Percentiles rank a stretch among this genome's conserved stretches.
Conservation (phyloP, 2,888 invertebrate species). For the Thera obeliscata region DNA sequence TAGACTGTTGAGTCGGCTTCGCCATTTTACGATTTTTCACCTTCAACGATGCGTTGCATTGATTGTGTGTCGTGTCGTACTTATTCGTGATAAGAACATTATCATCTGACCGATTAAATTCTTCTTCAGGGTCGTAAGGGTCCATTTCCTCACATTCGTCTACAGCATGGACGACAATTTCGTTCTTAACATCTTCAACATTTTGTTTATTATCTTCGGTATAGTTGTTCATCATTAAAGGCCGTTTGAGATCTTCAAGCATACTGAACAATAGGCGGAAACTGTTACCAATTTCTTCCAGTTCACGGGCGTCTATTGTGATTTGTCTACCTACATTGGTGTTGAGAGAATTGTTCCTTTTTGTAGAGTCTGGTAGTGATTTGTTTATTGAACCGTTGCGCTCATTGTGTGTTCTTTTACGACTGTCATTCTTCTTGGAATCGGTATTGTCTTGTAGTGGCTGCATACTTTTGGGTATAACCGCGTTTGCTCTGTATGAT, state of each 20-base stretch:
- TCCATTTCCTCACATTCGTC: constrained; percentile 28
- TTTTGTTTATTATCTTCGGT: constrained; percentile 16
- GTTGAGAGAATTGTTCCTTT: constrained; percentile 45
- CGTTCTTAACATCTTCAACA: constrained; percentile 13
- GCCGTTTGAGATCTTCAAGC: constrained; percentile 53
- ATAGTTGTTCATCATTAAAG: constrained; percentile 24
- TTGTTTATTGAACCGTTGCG: constrained; percentile 46
- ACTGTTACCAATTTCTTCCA: constrained; percentile 54
- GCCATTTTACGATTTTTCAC: constrained; percentile 16
- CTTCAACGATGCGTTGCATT: constrained; percentile 27
- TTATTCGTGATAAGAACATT: constrained; percentile 61
- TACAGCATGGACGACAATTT: constrained; percentile 18
- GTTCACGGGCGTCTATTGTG: constrained; percentile 47
- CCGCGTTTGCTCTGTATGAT: constrained; percentile 57
- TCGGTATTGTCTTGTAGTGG: constrained; percentile 37
- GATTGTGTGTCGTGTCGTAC: constrained; percentile 41
- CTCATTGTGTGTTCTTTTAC: constrained; percentile 50
- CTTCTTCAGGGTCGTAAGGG: constrained; percentile 41
- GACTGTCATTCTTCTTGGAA: constrained; percentile 37
- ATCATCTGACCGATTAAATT: constrained; percentile 58
- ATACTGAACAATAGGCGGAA: constrained; percentile 57
- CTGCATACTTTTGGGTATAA: constrained; percentile 56
- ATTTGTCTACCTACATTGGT: constrained; percentile 37
- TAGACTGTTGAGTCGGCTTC: constrained; percentile 11
- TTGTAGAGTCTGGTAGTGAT: constrained; percentile 59